Evolutionary conservation across 2,888 invertebrate species (phyloP).

Genomic region (Aelia acuminata): DNA sequence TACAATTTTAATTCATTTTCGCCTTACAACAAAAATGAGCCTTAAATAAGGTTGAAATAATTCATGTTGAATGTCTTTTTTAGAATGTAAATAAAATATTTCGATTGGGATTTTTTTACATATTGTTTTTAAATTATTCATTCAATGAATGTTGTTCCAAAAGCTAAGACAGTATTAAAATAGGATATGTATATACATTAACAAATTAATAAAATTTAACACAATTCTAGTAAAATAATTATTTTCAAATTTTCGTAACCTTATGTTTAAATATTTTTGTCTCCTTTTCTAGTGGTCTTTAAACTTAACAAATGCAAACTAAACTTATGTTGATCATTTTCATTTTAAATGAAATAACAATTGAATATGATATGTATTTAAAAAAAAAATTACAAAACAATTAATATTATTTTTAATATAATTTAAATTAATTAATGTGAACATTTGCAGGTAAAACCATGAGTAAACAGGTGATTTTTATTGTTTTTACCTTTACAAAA

Average conservation of each 20-base stretch:
- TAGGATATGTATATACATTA: background rate
- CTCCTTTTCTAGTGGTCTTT: background rate
- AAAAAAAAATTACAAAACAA: constrained; percentile 39
- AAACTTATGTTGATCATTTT: background rate
- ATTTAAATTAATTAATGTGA: constrained; percentile 44
- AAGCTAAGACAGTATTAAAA: background rate
- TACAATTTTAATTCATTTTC: background rate
- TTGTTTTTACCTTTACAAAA: too few relatives aligned
- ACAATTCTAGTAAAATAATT: background rate
- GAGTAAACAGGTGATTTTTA: too few relatives aligned
- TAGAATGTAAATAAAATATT: background rate
- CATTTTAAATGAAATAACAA: constrained; percentile 9
- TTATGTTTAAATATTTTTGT: background rate
- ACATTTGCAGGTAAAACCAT: background rate
- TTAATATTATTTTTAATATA: constrained; percentile 33
- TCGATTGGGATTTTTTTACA: background rate
- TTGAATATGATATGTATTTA: constrained; percentile 25
- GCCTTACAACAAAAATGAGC: background rate
- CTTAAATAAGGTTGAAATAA: background rate
- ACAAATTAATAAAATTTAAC: background rate
- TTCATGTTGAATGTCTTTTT: background rate
- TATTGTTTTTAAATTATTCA: background rate
- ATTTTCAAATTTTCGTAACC: background rate
- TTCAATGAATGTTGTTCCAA: background rate
- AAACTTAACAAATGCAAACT: background rate